Conservation (phyloP, 2,888 invertebrate genomes). For the Erebia ligea region DNA sequence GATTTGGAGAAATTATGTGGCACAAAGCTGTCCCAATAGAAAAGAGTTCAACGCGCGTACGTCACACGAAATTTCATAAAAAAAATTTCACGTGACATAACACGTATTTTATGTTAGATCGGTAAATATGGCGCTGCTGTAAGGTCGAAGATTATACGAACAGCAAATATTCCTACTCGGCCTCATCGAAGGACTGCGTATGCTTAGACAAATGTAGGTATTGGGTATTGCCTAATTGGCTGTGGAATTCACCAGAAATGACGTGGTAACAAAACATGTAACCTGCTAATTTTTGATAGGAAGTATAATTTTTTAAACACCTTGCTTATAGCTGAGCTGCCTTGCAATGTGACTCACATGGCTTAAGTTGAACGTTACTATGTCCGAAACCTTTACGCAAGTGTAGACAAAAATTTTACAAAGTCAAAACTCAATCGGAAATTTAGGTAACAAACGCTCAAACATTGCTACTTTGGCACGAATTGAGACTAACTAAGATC, state of each 20-base stretch:
- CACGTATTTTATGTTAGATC: neutral
- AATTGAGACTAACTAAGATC: too few relatives aligned
- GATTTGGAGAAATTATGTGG: neutral
- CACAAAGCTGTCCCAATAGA: neutral
- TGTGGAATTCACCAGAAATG: slow-evolving; percentile 13
- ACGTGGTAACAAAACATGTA: neutral
- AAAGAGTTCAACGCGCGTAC: slow-evolving; percentile 17
- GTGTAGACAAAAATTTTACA: too few relatives aligned
- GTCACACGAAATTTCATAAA: slow-evolving; percentile 5
- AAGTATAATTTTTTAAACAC: neutral
- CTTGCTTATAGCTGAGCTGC: too few relatives aligned
- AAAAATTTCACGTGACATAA: slow-evolving; percentile 4
- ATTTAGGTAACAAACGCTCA: too few relatives aligned
- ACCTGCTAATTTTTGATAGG: neutral
- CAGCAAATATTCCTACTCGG: slow-evolving; percentile 11
- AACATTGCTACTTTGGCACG: too few relatives aligned
- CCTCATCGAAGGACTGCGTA: slow-evolving; percentile 8
- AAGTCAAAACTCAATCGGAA: too few relatives aligned
- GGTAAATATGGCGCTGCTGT: neutral
- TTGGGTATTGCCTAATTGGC: slow-evolving; percentile 8
- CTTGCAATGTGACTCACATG: too few relatives aligned
- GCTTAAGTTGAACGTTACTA: too few relatives aligned
- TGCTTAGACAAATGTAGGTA: slow-evolving; percentile 2
- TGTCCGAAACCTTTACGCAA: too few relatives aligned
- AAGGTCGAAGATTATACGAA: slow-evolving; percentile 14